Percentiles rank a stretch among this genome's conserved stretches.
Conservation (phyloP, 2,888 invertebrate species). For the Erynnis tages region DNA sequence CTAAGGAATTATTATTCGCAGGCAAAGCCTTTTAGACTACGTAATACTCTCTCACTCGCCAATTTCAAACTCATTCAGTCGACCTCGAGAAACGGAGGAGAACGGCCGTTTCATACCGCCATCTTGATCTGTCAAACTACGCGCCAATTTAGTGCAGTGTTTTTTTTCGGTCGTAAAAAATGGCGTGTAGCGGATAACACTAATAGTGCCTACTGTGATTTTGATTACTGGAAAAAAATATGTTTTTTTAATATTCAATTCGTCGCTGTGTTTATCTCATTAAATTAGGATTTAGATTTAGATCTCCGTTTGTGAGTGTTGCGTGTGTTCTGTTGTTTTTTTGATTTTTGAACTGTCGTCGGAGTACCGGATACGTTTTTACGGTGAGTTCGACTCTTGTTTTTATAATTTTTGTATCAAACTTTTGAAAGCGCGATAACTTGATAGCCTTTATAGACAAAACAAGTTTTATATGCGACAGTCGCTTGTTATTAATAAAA, state of each 20-base stretch:
- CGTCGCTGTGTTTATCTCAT: slow-evolving; percentile 23
- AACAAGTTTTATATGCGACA: slow-evolving; percentile 2
- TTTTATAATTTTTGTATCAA: too few relatives aligned
- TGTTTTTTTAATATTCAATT: neutral
- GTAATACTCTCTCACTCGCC: slow-evolving; percentile 59
- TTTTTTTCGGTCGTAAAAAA: slow-evolving; percentile 27
- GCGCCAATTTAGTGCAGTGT: slow-evolving; percentile 48
- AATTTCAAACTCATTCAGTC: slow-evolving; percentile 63
- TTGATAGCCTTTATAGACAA: neutral
- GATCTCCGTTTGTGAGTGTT: slow-evolving; percentile 45
- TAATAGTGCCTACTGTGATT: slow-evolving; percentile 19
- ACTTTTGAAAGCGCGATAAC: slow-evolving; percentile 1
- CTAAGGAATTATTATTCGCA: slow-evolving; percentile 52
- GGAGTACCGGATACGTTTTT: slow-evolving; percentile 35
- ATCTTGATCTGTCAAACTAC: slow-evolving; percentile 58
- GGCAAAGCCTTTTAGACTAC: slow-evolving; percentile 57
- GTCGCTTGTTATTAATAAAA: neutral
- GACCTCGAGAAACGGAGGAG: slow-evolving; percentile 68
- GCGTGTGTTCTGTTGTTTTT: slow-evolving; percentile 43
- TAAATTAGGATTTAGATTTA: slow-evolving; percentile 34
- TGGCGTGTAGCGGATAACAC: slow-evolving; percentile 13
- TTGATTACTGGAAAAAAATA: slow-evolving; percentile 10
- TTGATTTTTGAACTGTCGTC: slow-evolving; percentile 50
- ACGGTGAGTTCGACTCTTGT: slow-evolving; percentile 33
- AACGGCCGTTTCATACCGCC: slow-evolving; percentile 50